Base-by-base conservation (phyloP, 2,113 vertebrate genomes). In the Eulemur rufifrons region DNA sequence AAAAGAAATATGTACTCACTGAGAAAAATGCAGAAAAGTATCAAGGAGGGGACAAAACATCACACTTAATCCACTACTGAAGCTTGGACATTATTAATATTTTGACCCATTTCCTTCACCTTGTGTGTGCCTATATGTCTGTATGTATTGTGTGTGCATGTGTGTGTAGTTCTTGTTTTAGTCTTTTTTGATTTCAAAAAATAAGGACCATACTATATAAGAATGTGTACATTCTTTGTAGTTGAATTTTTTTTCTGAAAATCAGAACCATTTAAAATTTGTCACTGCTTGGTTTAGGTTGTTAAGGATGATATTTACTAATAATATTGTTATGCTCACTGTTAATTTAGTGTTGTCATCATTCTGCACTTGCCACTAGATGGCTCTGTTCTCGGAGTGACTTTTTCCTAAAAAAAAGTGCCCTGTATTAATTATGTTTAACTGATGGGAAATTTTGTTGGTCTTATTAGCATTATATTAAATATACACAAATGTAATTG, bases 321-420 rank as follows among this genome's bases (percentile, higher is more conserved):
- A 5, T 61, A 61, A 5, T 56, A 29, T 18, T 45, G 52, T 74
- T 42, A 37, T 7, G 18, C 5, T 39, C 59, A 4, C 13, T 66
- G 82, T 39, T 54, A 37, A 69, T 77, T 88, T 78, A 17, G 59
- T 73, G 34, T 45, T 56, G 45, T 37, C n/a, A 18, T 66, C 4
- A 0, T 50, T 66, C 76, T 47, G 37, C 59, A 56, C 37, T 56
- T 47, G n/a, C 89, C 95, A 94, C 89, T 96, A 95, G 94, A 56
- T 95, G 95, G 94, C 95, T 71, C 94, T 96, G 52, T 42, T 54
- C 64, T 94, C n/a, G 52, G 94, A 85, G 66, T 86, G 64, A 84
- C 63, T 56, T 92, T 92, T 73, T 81, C 63, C n/a, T 54, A 39
- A 21, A 95, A 77, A 94, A 76, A 14, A 50, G 34, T 59, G 50